These are phyloP conservation scores for Tachina lurida DNA, from an alignment of 2,888 invertebrate species.

Conservation along the genomic window DNA sequence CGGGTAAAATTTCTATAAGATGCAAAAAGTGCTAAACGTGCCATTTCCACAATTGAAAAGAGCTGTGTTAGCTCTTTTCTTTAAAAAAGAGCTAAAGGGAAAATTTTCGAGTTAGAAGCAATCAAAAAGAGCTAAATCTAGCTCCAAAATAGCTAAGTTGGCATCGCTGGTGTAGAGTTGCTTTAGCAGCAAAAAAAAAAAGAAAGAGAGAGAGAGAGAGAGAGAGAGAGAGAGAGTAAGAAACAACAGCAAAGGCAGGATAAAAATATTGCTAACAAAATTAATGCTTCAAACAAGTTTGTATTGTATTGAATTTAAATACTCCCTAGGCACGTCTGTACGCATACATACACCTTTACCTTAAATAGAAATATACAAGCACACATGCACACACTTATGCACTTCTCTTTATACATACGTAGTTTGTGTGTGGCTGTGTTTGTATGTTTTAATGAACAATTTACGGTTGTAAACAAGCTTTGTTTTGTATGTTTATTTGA, in stretches of 20 bases:
- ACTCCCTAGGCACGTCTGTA: slow-evolving; percentile 66
- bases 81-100: too few species aligned
- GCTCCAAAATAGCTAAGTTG: too few species aligned
- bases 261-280: slow-evolving; percentile 50
- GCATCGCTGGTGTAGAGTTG: slow-evolving; percentile 22
- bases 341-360: slow-evolving; percentile 16
- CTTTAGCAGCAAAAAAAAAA: not conserved
- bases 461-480: slow-evolving; percentile 54
- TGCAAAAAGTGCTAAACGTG: too few species aligned
- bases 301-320: slow-evolving; percentile 67
- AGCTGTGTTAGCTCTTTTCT: too few species aligned
- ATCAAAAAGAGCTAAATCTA: too few species aligned
- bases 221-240: not conserved
- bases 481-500: slow-evolving; percentile 48
- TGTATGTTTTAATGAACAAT: slow-evolving; percentile 45
- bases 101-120: too few species aligned
- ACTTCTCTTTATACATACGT: not conserved
- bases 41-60: too few species aligned
- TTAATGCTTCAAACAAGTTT: slow-evolving; percentile 60
- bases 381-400: not conserved
- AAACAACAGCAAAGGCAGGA: not conserved
- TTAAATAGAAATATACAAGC: slow-evolving; percentile 61
- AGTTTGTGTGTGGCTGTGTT: slow-evolving; percentile 55
- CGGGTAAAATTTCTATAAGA: too few species aligned
- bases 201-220: not conserved